Percentiles rank a stretch among this genome's conserved stretches.
phyloP scores from a whole-genome alignment of 2,797 vertebrate genomes.

The Tokudaia muenninki region DNA sequence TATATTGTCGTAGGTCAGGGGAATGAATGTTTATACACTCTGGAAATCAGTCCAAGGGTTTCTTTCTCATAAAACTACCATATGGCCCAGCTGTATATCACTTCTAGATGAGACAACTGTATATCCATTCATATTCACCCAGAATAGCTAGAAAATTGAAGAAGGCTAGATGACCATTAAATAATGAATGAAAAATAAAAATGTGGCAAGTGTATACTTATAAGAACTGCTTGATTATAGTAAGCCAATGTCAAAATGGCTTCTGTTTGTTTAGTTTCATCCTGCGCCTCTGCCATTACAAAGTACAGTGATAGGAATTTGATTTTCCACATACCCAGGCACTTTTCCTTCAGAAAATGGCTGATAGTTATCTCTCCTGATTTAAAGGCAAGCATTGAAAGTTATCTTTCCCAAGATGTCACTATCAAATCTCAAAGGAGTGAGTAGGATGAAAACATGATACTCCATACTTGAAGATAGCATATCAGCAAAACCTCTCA shows the following conservation, averaged over 20 bases:
- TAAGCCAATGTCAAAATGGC: neutral
- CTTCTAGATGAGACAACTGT: neutral
- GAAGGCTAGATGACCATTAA: neutral
- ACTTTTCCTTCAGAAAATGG: neutral
- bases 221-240: neutral
- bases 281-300: neutral
- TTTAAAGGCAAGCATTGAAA: neutral
- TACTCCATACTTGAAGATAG: neutral
- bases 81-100: neutral
- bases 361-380: neutral
- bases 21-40: neutral
- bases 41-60: neutral
- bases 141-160: neutral
- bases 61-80: neutral
- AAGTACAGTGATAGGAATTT: neutral
- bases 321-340: neutral
- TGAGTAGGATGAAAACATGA: neutral
- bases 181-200: neutral
- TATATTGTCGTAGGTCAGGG: too few species aligned
- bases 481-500: neutral
- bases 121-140: neutral
- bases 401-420: neutral
- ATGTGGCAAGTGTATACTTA: neutral
- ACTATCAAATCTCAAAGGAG: slow-evolving; percentile 24
- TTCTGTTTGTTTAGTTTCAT: neutral